phyloP scores from a whole-genome alignment of 1,140 invertebrate species.

The Hestina assimilis region DNA sequence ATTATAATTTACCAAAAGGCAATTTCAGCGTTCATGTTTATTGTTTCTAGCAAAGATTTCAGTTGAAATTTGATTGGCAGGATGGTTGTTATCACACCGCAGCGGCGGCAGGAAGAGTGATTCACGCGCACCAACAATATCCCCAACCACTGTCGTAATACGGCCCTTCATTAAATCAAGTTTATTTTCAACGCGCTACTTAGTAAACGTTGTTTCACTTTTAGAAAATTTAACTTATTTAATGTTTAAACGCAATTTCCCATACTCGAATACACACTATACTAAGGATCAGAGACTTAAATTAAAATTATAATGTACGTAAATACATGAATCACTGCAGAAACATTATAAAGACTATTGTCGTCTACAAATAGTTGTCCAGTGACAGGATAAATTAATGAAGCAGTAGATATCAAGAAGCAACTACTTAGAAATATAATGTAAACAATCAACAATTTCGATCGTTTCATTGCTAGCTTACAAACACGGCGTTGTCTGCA shows the following conservation, averaged over 20 bases:
- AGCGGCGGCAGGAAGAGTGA: constrained; percentile 67
- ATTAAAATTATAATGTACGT: constrained; percentile 32
- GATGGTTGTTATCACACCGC: constrained; percentile 67
- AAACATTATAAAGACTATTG: constrained; percentile 39
- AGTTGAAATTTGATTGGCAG: constrained; percentile 68
- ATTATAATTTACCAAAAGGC: constrained; percentile 32
- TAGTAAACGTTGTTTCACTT: not conserved
- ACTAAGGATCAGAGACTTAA: constrained; percentile 20
- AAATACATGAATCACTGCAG: constrained; percentile 40
- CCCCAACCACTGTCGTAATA: constrained; percentile 50
- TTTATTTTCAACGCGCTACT: constrained; percentile 32
- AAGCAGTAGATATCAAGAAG: constrained; percentile 26
- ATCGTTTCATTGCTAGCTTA: too few relatives aligned
- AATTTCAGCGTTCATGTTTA: constrained; percentile 47
- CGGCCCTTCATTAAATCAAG: constrained; percentile 46
- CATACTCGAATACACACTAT: constrained; percentile 14
- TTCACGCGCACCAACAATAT: constrained; percentile 54
- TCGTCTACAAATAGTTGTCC: constrained; percentile 39
- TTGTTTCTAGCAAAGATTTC: constrained; percentile 44
- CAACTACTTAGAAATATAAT: constrained; percentile 3
- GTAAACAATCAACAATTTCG: too few relatives aligned
- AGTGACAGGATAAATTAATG: constrained; percentile 44
- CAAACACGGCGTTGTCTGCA: too few relatives aligned
- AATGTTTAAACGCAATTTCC: not conserved
- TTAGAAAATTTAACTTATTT: not conserved